Base-by-base conservation (phyloP, 2,888 invertebrate genomes). In the Lasioglossum calceatum region DNA sequence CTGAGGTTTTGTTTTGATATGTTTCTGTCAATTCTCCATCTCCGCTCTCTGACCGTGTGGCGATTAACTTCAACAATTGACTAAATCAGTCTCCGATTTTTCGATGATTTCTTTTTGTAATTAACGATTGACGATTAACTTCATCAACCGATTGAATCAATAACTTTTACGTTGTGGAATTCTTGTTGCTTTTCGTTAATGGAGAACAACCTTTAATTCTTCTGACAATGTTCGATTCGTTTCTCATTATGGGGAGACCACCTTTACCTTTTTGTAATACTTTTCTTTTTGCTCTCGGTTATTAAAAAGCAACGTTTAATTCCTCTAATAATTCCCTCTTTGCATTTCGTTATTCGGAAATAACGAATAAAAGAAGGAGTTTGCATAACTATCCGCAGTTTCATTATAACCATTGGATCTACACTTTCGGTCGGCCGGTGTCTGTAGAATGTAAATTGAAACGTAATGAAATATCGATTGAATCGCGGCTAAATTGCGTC, bases 381-480 rank as follows among this genome's bases (percentile, higher is more conserved):
- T 67, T 36, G 67, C 36, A 39, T 23, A 36, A 36, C 67, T 70
- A 70, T 23, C 36, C 36, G 39, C 36, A 70, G 67, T 39, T 70
- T 36, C 67, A 71, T 71, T 42, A 42, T 39, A 71, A 71, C 14
- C 23, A 14, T 71, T 12, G n/a, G 23, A 39, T 39, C 71, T 71
- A 71, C 39, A 42, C 42, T 71, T 71, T 42, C 39, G 42, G 71
- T 71, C n/a, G 71, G 23, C 14, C n/a, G 23, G 39, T 39, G 70
- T 70, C 10, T 23, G 23, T n/a, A 39, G 71, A 42, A n/a, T n/a
- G 67, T 39, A 70, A 39, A 70, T 70, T 70, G 67, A 70, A 71
- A 42, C 71, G 71, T 71, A 71, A 71, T 42, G 71, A 71, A 71
- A 71, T 42, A 71, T 71, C 71, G 71, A 42, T 71, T 42, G 71